Conservation (phyloP, 2,113 vertebrate genomes). For the Mormyrus lacerda region DNA sequence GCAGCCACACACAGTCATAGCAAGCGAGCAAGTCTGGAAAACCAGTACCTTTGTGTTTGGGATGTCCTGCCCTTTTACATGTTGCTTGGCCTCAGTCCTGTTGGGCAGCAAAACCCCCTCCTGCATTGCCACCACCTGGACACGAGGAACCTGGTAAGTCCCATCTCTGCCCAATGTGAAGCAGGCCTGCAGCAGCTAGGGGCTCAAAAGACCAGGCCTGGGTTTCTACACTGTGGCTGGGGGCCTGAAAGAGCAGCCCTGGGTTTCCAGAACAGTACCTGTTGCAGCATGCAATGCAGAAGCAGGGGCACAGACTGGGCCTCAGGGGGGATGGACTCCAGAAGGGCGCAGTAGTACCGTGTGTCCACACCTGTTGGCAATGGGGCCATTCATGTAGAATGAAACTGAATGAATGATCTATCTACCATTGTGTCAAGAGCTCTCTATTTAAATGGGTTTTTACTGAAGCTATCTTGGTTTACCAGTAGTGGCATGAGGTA, state of each 20-base stretch:
- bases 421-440: background rate
- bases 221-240: background rate
- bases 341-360: slow-evolving; percentile 71
- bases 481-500: background rate
- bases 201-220: background rate
- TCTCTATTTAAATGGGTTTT: background rate
- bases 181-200: too few species aligned
- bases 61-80: slow-evolving; percentile 49
- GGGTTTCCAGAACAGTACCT: slow-evolving; percentile 58
- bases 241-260: background rate
- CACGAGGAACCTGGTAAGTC: slow-evolving; percentile 12
- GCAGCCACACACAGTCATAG: slow-evolving; percentile 53
- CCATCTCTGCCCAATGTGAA: background rate
- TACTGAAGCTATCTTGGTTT: background rate
- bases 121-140: slow-evolving; percentile 71
- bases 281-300: slow-evolving; percentile 78
- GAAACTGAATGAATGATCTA: background rate
- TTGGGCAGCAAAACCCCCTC: slow-evolving; percentile 38
- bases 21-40: slow-evolving; percentile 46
- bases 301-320: slow-evolving; percentile 73
- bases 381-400: background rate
- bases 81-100: slow-evolving; percentile 31
- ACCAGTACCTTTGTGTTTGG: slow-evolving; percentile 57
- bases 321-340: slow-evolving; percentile 69
- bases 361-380: slow-evolving; percentile 60